Evolutionary conservation across 2,888 invertebrate species (phyloP), one percentile per base, ranked within the genome.

Genomic region (Oxytorus armatus): DNA sequence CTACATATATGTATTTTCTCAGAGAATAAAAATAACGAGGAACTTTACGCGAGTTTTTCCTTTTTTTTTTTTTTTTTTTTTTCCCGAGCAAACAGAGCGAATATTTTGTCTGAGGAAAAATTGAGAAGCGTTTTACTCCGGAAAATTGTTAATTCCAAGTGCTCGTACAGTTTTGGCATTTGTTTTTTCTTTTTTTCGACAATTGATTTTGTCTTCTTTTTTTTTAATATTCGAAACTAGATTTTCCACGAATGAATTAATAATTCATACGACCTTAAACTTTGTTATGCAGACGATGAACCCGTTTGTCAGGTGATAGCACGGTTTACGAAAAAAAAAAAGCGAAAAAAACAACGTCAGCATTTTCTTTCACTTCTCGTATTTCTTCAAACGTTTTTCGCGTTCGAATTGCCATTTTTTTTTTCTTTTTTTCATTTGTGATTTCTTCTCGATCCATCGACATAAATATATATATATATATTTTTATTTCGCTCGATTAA

Each of bases 21-120:
- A 14, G 55, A 66, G 59, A 74, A 79, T 70, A 65, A 72, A 76
- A 75, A 76, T 51, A 51, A 79, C 55, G 72, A 79, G 79, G 75
- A 79, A 79, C 79, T 79, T 77, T 63, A 49, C 72, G 68, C 68
- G 68, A 66, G 65, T 76, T 59, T 76, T 23, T 42, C 68, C 68
- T 18, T 53, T 16, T 66, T 61, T 33, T 42, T 75, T 39, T 66
- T 36, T 47, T 7, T 42, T 39, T 39, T 25, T 69, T 16, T 42
- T 33, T 47, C 21, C 33, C 21, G 57, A 59, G 47, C 47, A 33
- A 59, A 47, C 47, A 33, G 57, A 29, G 57, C 44, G 47, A 57
- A 47, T 23, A 21, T 36, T 8, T 51, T 49, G 3, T 21, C 4
- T 39, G 10, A 1, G 25, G 11, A 23, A 16, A 36, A 39, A 10